Percentiles rank a stretch among this genome's conserved stretches.
phyloP scores from a whole-genome alignment of 2,113 vertebrate genomes.

The Myrmecobius fasciatus region DNA sequence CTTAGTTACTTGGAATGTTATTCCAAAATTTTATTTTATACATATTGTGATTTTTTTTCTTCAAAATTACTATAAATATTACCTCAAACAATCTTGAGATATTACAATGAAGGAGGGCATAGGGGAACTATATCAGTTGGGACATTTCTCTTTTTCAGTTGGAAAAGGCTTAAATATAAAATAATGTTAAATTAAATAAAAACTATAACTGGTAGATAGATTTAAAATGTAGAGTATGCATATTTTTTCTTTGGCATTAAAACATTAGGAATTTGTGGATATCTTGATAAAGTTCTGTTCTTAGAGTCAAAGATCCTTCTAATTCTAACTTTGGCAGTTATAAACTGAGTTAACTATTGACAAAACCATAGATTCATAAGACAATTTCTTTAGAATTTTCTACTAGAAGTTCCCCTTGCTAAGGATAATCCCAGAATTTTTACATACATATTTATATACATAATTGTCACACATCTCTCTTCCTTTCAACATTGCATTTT shows the following conservation, averaged over 20 bases:
- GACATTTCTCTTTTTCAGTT: neutral
- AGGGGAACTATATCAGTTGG: neutral
- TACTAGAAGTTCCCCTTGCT: neutral
- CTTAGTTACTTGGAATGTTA: neutral
- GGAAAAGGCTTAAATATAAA: neutral
- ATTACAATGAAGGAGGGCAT: neutral
- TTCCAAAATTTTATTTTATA: neutral
- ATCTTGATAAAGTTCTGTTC: neutral
- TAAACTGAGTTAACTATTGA: neutral
- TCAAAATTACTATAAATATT: neutral
- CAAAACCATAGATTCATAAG: neutral
- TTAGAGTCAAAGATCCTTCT: neutral
- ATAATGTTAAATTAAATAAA: neutral
- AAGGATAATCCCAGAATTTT: neutral
- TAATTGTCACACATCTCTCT: neutral
- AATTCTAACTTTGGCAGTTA: neutral
- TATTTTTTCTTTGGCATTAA: neutral
- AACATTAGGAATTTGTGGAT: neutral
- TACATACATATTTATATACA: neutral
- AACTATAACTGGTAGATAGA: neutral
- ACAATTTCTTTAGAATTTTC: neutral
- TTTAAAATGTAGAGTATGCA: neutral
- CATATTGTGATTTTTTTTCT: neutral
- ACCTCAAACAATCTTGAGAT: neutral
- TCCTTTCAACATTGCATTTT: neutral